Evolutionary conservation across 1,140 invertebrate genomes (phyloP).

Genomic region (Chymomyza costata): DNA sequence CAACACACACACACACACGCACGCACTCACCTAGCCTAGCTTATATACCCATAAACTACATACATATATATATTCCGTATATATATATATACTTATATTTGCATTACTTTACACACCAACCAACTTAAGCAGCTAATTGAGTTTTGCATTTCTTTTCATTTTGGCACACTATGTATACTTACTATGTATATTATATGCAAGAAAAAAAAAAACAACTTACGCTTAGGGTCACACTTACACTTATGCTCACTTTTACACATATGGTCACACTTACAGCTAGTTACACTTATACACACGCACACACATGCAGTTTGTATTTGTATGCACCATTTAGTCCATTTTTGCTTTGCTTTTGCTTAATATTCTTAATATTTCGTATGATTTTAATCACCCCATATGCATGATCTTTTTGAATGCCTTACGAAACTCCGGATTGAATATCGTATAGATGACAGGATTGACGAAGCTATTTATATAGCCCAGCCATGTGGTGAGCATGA

Average conservation of each 20-base stretch:
- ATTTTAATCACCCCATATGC: conserved; percentile 77
- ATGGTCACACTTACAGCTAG: no score
- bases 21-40: no score
- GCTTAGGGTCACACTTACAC: no score
- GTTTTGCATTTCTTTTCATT: neutral
- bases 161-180: neutral
- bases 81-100: neutral
- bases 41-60: no score
- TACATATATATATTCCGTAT: neutral
- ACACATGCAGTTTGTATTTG: no score
- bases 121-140: no score
- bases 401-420: conserved; percentile 99
- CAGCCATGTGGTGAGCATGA: conserved; percentile 97
- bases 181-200: no score
- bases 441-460: conserved; percentile 99
- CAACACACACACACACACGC: no score
- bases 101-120: neutral
- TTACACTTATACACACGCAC: no score
- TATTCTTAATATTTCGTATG: neutral
- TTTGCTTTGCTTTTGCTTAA: neutral
- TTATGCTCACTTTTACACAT: no score
- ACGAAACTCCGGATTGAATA: conserved; percentile 99
- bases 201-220: no score
- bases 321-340: neutral
- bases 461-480: conserved; percentile 99